These are phyloP conservation scores for Fulica atra DNA, from an alignment of 2,113 vertebrate genomes.

Conservation along the genomic window DNA sequence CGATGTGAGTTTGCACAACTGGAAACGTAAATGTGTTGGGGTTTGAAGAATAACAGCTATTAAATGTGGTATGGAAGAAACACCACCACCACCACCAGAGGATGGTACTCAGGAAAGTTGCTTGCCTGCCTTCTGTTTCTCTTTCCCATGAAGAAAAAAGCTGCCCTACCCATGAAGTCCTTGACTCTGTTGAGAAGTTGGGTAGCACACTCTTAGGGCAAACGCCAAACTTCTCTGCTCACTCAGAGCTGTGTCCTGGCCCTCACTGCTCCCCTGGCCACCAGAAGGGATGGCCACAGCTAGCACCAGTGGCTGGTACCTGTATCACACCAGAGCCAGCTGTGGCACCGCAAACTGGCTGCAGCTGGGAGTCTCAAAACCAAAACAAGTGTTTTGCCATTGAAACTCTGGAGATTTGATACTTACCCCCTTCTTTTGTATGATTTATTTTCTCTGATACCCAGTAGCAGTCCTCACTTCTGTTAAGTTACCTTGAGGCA, in stretches of 20 bases:
- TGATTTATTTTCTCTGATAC: neutral
- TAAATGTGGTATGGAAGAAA: neutral
- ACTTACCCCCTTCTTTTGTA: neutral
- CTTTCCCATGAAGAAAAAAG: neutral
- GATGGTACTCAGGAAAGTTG: neutral
- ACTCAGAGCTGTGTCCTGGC: neutral
- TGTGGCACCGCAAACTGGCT: rapidly evolving
- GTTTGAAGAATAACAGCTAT: neutral
- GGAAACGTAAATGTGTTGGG: neutral
- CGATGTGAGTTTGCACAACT: neutral
- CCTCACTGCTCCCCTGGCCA: neutral
- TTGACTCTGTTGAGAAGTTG: neutral
- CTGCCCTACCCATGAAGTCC: neutral
- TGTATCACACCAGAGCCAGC: neutral
- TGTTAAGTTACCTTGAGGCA: neutral
- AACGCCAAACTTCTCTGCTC: neutral
- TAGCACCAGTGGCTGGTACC: neutral
- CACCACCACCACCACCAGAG: neutral
- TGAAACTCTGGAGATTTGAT: neutral
- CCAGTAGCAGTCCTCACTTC: neutral
- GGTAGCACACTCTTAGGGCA: rapidly evolving
- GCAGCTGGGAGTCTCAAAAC: neutral
- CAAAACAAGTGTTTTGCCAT: neutral
- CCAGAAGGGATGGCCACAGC: neutral
- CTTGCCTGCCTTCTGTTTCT: neutral